Evolutionary conservation across 2,797 vertebrate genomes (phyloP), one percentile per base, ranked within the genome.

Genomic region (Trachops cirrhosus): DNA sequence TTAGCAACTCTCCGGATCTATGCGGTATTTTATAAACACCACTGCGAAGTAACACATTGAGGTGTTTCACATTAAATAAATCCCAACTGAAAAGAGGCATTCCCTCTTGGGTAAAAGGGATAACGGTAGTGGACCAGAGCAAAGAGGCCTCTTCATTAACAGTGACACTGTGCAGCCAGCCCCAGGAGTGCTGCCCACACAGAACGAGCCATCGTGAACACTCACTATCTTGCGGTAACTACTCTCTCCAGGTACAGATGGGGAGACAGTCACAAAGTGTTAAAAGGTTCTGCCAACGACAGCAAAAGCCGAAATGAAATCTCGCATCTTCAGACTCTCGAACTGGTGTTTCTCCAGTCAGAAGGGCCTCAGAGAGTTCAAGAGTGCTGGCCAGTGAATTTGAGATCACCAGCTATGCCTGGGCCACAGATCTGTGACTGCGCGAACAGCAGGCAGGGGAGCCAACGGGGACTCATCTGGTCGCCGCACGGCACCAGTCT

Each of bases 1-100:
- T 67, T 89, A 22, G 77, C 44, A 92, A 83, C 62, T 79, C 37
- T 94, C 34, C 12, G 50, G 64, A 80, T 52, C n/a, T 52, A 52
- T 18, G 82, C 22, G 46, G 57, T 39, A 86, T 83, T 89, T 87
- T 87, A 4, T 86, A 52, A 95, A 89, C 44, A 82, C 3, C 54
- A 89, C 2, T 34, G 22, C 52, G 78, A 94, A 97, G 41, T 37
- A 75, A 44, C 26, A 79, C 54, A 74, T 54, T 75, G 21, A 34
- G 39, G 9, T 34, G 84, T 59, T 93, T 67, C 34, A 2, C 74
- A 52, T 74, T 54, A 68, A 93, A 74, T 48, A 87, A 89, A 62
- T 34, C 26, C 50, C n/a, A 2, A 64, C 4, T 54, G 26, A 91
- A 24, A 87, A 93, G n/a, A 93, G 48, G 44, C 62, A 93, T 84